These are phyloP conservation scores for Gobius niger DNA, from an alignment of 2,113 vertebrate species.

Conservation along the genomic window DNA sequence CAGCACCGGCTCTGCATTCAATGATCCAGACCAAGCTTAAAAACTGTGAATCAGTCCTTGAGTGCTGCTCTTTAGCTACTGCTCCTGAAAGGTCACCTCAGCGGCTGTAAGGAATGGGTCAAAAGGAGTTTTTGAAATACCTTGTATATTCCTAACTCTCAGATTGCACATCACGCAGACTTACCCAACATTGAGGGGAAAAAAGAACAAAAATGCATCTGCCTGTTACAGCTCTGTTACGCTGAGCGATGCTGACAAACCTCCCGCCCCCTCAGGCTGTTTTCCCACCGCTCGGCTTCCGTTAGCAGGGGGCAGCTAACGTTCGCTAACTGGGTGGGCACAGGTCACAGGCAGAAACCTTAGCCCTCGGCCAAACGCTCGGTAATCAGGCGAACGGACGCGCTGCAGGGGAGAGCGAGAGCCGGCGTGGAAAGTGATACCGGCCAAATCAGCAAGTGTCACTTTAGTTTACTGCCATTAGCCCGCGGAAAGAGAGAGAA, in stretches of 20 bases:
- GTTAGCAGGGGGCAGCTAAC: slow-evolving; percentile 41
- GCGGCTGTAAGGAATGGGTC: no score
- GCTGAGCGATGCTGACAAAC: slow-evolving; percentile 61
- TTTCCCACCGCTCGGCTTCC: slow-evolving; percentile 62
- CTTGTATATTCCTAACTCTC: no score
- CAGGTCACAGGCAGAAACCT: slow-evolving; percentile 50
- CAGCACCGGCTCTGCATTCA: no score
- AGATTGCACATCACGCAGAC: no score
- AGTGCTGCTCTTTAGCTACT: no score
- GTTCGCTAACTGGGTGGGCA: slow-evolving; percentile 62
- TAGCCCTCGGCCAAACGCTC: slow-evolving; percentile 37
- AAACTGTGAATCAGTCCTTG: no score
- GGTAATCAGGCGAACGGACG: slow-evolving; percentile 48
- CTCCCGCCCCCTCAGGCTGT: slow-evolving; percentile 49
- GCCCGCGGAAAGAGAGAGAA: no score
- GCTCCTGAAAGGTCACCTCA: no score
- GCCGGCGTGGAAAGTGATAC: background rate
- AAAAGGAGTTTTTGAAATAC: no score
- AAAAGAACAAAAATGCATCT: slow-evolving; percentile 4
- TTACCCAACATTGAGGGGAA: no score
- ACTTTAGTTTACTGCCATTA: no score
- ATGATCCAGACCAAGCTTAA: no score
- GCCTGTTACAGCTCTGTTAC: slow-evolving; percentile 31
- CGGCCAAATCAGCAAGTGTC: slow-evolving; percentile 15
- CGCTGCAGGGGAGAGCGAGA: background rate